Conservation (phyloP, 2,797 vertebrate genomes). For the Zenarchopterus dispar region DNA sequence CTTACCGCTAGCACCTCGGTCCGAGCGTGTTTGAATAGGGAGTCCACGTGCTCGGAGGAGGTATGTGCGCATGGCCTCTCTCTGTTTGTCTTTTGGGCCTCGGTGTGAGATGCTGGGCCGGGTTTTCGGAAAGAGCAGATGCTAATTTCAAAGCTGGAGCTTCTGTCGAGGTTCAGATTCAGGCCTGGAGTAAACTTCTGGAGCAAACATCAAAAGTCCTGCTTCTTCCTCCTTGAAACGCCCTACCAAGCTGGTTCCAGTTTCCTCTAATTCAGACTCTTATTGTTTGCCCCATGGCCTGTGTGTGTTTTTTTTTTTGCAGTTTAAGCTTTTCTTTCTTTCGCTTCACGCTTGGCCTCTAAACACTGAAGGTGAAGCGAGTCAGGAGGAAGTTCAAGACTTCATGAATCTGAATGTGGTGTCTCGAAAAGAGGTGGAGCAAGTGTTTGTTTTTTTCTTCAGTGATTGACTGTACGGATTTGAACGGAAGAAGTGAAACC, state of each 20-base stretch:
- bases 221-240: conserved; percentile 26
- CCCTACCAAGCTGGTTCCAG: conserved; percentile 65
- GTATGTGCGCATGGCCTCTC: conserved; percentile 27
- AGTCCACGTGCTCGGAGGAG: conserved; percentile 55
- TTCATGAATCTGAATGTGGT: conserved; percentile 47
- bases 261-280: conserved; percentile 55
- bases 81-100: conserved; percentile 73
- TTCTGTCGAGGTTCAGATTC: conserved; percentile 57
- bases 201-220: conserved; percentile 76
- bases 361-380: conserved; percentile 29
- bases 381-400: conserved; percentile 45
- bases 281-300: conserved; percentile 53
- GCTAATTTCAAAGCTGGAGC: conserved; percentile 60
- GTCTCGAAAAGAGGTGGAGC: conserved; percentile 34
- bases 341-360: conserved; percentile 23
- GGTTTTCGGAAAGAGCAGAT: conserved; percentile 47
- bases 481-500: conserved; percentile 56
- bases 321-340: conserved; percentile 40
- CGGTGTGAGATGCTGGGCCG: conserved; percentile 54
- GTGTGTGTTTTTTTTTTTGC: conserved; percentile 58
- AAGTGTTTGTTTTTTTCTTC: too few species aligned
- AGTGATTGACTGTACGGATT: conserved; percentile 35
- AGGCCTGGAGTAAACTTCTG: conserved; percentile 53
- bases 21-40: conserved; percentile 71
- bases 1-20: conserved; percentile 65